These are phyloP conservation scores for Sweltsa coloradensis DNA, from an alignment of 1,140 invertebrate genomes.

Conservation along the genomic window DNA sequence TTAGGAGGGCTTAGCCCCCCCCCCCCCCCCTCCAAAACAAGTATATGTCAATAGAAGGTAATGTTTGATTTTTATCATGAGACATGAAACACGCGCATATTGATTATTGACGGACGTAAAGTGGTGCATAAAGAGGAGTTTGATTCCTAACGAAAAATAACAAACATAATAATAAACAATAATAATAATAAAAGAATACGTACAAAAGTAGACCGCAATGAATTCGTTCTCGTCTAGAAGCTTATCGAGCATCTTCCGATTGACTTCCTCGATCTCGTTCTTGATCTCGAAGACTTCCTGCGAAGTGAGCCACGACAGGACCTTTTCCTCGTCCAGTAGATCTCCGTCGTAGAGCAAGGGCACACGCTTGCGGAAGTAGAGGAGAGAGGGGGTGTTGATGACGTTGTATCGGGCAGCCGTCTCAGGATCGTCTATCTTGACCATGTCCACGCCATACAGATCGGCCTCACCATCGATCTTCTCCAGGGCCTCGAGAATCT, in stretches of 20 bases:
- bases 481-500: conserved; percentile 77
- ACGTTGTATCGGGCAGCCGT: conserved; percentile 71
- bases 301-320: conserved; percentile 80
- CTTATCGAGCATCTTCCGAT: conserved; percentile 90
- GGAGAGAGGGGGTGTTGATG: conserved; percentile 69
- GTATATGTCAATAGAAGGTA: neutral
- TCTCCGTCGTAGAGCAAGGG: conserved; percentile 88
- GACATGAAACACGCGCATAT: neutral
- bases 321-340: conserved; percentile 70
- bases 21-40: no score
- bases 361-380: conserved; percentile 80
- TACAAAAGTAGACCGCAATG: conserved; percentile 90
- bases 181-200: conserved; percentile 30
- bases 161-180: neutral
- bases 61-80: neutral
- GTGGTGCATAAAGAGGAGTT: neutral
- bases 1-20: no score
- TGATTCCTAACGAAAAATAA: no score
- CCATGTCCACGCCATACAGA: conserved; percentile 84
- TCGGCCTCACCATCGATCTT: conserved; percentile 91
- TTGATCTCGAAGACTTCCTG: conserved; percentile 92
- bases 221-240: conserved; percentile 89
- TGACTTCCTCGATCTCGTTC: conserved; percentile 94
- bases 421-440: conserved; percentile 78
- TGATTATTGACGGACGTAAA: neutral